Evolutionary conservation across 2,888 invertebrate genomes (phyloP), one percentile per base, ranked within the genome.

Genomic region (Hipparchia sbordonii): DNA sequence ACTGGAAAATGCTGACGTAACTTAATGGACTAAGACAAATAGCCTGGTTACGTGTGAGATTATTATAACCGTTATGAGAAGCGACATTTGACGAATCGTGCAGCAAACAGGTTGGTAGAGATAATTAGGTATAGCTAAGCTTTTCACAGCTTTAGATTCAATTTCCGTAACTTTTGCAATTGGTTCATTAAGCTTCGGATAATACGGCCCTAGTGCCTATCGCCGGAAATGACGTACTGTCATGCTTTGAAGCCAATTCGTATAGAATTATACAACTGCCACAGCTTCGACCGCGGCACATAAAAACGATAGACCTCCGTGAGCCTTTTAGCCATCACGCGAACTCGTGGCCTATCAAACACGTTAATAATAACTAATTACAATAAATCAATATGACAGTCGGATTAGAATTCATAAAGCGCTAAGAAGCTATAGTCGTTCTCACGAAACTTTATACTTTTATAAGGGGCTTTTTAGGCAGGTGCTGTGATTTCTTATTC

Each of bases 1-100:
- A 72, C 72, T 74, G 76, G 74, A 73, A 75, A 77, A 78, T 70
- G 72, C 69, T 78, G 80, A 80, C 76, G 75, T 78, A 77, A 75
- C 72, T 74, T 74, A 74, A 73, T 73, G 72, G 71, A 68, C 66
- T 66, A 72, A 72, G 69, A 73, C 67, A 63, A 73, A 75, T 73
- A 67, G 23, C 69, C 39, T 67, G 65, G 62, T 70, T 71, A 73
- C 66, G 59, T 63, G 54, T 46, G 56, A 71, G 57, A 71, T 70
- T 63, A 70, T 63, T 48, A 52, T 57, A 61, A 69, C 69, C 61
- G 69, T 69, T 69, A 69, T 45, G 13, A 39, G 10, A 13, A 39
- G 52, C 39, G 61, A 69, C 61, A 51, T 39, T 60, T 52, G 69
- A 45, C 23, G 67, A n/a, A 56, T 56, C 7, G 56, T 13, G 57